Percentiles rank a stretch among this genome's conserved stretches.
phyloP scores from a whole-genome alignment of 2,888 invertebrate species.

The Pristionchus exspectatus region DNA sequence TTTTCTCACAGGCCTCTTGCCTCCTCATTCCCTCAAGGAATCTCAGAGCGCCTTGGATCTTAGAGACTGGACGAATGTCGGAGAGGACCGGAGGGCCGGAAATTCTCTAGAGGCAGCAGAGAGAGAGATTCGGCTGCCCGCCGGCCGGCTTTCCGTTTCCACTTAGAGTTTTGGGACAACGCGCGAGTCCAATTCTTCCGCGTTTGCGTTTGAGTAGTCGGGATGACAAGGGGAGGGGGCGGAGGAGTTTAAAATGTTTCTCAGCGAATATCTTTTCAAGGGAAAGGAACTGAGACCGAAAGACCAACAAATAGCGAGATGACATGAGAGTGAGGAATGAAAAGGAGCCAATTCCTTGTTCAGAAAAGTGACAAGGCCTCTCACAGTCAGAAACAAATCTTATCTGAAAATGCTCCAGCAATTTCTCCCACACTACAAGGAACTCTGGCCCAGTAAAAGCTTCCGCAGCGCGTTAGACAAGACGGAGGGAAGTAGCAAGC shows the following conservation, averaged over 20 bases:
- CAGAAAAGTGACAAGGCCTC: too few species aligned
- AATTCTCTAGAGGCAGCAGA: background rate
- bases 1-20: constrained; percentile 19
- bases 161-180: constrained; percentile 44
- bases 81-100: background rate
- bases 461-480: constrained; percentile 26
- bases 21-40: background rate
- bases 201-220: background rate
- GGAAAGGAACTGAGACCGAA: background rate
- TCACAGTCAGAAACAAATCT: too few species aligned
- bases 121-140: background rate
- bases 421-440: background rate
- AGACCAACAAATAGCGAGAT: background rate
- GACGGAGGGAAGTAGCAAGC: background rate
- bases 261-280: background rate
- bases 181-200: background rate
- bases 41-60: background rate
- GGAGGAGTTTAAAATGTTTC: background rate
- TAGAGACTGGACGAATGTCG: background rate
- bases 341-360: too few species aligned
- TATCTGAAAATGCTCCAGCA: background rate
- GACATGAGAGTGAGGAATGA: too few species aligned
- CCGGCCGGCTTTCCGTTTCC: background rate
- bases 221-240: background rate
- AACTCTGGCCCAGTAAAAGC: background rate